Percentiles rank a stretch among this genome's conserved stretches.
Conservation (phyloP, 2,113 vertebrate species). For the Spea bombifrons region DNA sequence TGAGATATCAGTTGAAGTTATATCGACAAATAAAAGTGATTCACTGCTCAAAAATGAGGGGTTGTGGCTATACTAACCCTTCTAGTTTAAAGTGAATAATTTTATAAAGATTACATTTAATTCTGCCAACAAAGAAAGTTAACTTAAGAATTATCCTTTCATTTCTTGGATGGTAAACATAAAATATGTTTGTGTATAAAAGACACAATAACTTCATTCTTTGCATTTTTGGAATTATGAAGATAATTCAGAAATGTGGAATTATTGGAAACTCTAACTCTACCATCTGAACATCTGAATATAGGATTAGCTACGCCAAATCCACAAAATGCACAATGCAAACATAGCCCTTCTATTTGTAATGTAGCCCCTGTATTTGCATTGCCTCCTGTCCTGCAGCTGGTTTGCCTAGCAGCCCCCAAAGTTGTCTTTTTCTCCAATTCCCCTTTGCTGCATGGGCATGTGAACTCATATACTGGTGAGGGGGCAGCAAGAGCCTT, state of each 20-base stretch:
- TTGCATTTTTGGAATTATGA: slow-evolving; percentile 21
- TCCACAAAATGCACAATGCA: too few species aligned
- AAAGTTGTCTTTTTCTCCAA: too few species aligned
- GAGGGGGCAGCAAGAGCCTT: too few species aligned
- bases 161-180: slow-evolving; percentile 14
- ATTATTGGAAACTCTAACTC: background rate
- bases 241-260: background rate
- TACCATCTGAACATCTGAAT: too few species aligned
- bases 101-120: slow-evolving; percentile 48
- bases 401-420: too few species aligned
- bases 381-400: too few species aligned
- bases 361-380: too few species aligned
- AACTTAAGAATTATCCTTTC: background rate
- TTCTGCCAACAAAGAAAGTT: slow-evolving; percentile 34
- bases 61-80: slow-evolving; percentile 35
- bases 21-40: slow-evolving; percentile 46
- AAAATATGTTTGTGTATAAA: slow-evolving; percentile 28
- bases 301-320: too few species aligned
- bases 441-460: too few species aligned
- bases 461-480: too few species aligned
- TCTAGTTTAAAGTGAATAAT: slow-evolving; percentile 21
- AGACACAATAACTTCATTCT: slow-evolving; percentile 6
- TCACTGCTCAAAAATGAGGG: slow-evolving; percentile 26
- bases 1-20: slow-evolving; percentile 3
- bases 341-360: too few species aligned